Conservation (phyloP, 2,797 vertebrate species). For the Alcedo atthis region DNA sequence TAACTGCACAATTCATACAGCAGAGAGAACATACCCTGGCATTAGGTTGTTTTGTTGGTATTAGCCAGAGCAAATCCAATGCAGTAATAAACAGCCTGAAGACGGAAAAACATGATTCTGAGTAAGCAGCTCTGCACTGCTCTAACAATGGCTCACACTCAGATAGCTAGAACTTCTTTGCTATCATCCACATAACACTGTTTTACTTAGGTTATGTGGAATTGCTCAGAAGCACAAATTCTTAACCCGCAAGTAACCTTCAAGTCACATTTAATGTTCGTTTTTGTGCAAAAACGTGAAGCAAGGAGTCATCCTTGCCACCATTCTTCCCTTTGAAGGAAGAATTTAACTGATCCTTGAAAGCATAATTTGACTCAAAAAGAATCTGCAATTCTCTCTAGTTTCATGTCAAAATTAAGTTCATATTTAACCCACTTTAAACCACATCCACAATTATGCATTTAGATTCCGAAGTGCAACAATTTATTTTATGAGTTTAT, state of each 20-base stretch:
- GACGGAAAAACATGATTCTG: conserved; percentile 16
- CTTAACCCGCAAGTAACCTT: background rate
- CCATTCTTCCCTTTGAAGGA: background rate
- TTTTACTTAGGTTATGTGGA: background rate
- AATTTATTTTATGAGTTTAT: background rate
- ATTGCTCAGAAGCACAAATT: background rate
- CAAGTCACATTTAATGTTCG: background rate
- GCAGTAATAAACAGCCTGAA: background rate
- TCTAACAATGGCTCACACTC: background rate
- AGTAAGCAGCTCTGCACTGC: background rate
- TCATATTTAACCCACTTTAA: background rate
- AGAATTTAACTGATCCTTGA: background rate
- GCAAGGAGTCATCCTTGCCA: background rate
- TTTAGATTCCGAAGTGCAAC: background rate
- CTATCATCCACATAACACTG: background rate
- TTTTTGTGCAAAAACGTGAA: background rate
- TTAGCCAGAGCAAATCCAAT: conserved; percentile 11
- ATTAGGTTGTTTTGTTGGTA: background rate
- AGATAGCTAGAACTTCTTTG: background rate
- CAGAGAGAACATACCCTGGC: conserved; percentile 1
- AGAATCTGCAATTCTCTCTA: background rate
- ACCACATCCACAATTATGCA: background rate
- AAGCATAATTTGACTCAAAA: background rate
- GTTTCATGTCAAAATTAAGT: background rate
- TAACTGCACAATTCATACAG: conserved; percentile 3